phyloP scores from a whole-genome alignment of 2,113 vertebrate genomes.

The Sarotherodon lohbergeri region DNA sequence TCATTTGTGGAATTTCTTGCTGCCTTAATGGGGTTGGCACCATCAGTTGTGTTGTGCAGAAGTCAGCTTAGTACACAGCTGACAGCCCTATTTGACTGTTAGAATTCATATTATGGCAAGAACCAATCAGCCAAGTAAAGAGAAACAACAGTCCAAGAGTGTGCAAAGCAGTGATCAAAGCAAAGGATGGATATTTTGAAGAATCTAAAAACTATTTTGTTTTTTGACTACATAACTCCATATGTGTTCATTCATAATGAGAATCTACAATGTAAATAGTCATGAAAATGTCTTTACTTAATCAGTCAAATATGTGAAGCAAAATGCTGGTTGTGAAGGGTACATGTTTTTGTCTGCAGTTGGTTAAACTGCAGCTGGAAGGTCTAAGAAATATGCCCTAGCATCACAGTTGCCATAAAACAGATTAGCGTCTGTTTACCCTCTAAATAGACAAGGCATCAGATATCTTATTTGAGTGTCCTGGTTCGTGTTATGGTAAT shows the following conservation, averaged over 20 bases:
- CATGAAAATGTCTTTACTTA: background rate
- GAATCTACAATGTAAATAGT: background rate
- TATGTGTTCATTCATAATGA: background rate
- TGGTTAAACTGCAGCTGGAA: background rate
- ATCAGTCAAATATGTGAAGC: background rate
- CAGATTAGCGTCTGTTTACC: background rate
- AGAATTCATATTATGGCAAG: background rate
- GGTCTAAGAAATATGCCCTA: background rate
- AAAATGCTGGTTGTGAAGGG: background rate
- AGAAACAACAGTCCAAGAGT: background rate
- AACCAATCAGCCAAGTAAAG: background rate
- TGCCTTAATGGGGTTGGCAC: background rate
- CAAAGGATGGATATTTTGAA: background rate
- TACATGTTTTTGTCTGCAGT: background rate
- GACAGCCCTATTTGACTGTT: background rate
- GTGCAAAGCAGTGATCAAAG: background rate
- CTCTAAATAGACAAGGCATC: background rate
- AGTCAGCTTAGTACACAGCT: background rate
- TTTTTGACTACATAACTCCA: background rate
- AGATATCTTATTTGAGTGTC: background rate
- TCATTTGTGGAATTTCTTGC: background rate
- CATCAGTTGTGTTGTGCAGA: background rate
- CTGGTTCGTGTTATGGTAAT: background rate
- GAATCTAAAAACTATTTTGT: background rate
- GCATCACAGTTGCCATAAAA: background rate